Conservation (phyloP, 2,888 invertebrate genomes). For the Nomada ferruginata region DNA sequence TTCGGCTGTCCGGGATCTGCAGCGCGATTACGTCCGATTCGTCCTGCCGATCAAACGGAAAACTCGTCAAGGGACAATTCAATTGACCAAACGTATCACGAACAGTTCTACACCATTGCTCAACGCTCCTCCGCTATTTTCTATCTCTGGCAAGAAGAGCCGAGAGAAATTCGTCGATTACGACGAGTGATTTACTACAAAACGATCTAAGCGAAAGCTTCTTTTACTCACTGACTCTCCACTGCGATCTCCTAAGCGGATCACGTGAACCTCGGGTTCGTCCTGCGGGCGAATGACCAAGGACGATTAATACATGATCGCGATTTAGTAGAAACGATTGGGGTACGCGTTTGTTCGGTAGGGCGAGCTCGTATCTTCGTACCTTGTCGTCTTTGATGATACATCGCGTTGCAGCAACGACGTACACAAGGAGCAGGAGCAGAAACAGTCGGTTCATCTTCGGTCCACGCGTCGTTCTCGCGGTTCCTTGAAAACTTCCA, state of each 20-base stretch:
- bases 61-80: background rate
- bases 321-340: conserved; percentile 56
- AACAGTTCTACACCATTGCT: background rate
- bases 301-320: conserved; percentile 71
- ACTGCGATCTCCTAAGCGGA: conserved; percentile 63
- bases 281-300: conserved; percentile 73
- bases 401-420: conserved; percentile 55
- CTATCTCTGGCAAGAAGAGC: background rate
- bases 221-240: conserved; percentile 61
- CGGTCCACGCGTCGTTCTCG: background rate
- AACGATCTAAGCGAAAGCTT: conserved; percentile 22
- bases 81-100: background rate
- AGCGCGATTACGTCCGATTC: conserved; percentile 70
- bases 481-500: background rate
- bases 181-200: conserved; percentile 5
- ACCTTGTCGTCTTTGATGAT: conserved; percentile 71
- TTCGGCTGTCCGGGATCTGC: conserved; percentile 64
- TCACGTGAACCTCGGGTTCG: conserved; percentile 70
- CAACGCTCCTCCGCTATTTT: background rate
- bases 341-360: conserved; percentile 54
- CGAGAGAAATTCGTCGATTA: background rate
- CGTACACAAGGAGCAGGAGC: conserved; percentile 58
- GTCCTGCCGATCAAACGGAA: conserved; percentile 43
- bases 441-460: conserved; percentile 59
- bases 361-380: conserved; percentile 67